Evolutionary conservation across 2,113 vertebrate genomes (phyloP), one percentile per base, ranked within the genome.

Genomic region (Brienomyrus brachyistius): DNA sequence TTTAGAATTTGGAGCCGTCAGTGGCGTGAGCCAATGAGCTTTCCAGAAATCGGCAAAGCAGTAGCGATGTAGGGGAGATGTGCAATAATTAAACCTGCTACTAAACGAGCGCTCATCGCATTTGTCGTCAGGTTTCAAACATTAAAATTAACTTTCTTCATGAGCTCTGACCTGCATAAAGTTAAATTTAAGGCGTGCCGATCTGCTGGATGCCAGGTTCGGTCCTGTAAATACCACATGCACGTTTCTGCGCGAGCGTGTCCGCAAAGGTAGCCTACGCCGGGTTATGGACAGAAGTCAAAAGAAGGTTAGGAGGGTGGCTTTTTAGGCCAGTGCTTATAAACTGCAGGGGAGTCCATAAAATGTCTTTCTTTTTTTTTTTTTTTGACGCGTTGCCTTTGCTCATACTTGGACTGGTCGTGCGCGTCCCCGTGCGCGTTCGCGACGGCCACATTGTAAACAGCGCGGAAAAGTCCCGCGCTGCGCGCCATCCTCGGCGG

Each of bases 401-500:
- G 66, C 51, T 50, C 87, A 31, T 27, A 13, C 27, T 70, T 31
- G 62, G 62, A 70, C 62, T 70, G 10, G 1, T 11, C 21, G 4
- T 17, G 52, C 27, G 51, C 54, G 59, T 11, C 1, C 87, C 40
- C 31, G 10, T 15, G 35, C 51, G 31, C 40, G 23, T n/a, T 51
- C 45, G n/a, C 21, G 43, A 19, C 47, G 43, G 10, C 48, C 52
- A n/a, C 51, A 56, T 50, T 52, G 77, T 92, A 92, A 93, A 93
- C 92, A 92, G 89, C 92, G 84, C 89, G 9, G 89, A 90, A 89
- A 92, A 92, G 91, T 91, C 91, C 88, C 90, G 90, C 89, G 89
- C 91, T 56, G 91, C 93, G 92, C 93, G 92, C 91, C 93, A 91
- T 92, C 86, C 74, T 9, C 17, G 74, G 5, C 74, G 35, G 13